Percentiles rank a stretch among this genome's conserved stretches.
Conservation (phyloP, 2,888 invertebrate genomes). For the Cosmopolites sordidus region DNA sequence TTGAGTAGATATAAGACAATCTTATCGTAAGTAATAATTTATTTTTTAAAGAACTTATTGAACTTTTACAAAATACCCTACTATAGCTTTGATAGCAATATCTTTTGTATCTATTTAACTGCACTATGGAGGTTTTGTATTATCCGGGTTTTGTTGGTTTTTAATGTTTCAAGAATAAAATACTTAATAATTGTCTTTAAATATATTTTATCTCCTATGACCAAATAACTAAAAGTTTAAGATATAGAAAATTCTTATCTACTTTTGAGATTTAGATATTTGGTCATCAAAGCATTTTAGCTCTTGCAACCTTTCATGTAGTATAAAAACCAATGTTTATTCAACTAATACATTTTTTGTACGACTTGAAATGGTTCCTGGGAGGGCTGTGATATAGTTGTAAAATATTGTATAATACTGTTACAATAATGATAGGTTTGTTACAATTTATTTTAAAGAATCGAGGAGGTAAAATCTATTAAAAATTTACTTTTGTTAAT, state of each 20-base stretch:
- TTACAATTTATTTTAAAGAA: slow-evolving; percentile 3
- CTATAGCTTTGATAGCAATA: slow-evolving; percentile 13
- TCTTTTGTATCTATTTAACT: slow-evolving; percentile 3
- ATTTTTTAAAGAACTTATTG: slow-evolving; percentile 9
- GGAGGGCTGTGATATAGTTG: slow-evolving; percentile 19
- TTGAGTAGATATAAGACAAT: slow-evolving; percentile 28
- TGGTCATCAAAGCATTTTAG: not conserved
- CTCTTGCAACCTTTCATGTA: not conserved
- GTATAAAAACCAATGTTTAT: not conserved
- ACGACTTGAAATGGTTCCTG: slow-evolving; percentile 1
- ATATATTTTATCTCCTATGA: slow-evolving; percentile 2
- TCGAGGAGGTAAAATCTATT: slow-evolving; percentile 16
- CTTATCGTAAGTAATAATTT: slow-evolving; percentile 20
- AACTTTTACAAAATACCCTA: slow-evolving; percentile 6
- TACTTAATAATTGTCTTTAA: not conserved
- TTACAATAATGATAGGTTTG: slow-evolving; percentile 6
- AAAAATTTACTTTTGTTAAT: not conserved
- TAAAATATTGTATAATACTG: slow-evolving; percentile 9
- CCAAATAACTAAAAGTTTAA: not conserved
- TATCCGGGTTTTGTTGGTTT: not conserved
- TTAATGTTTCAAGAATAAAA: not conserved
- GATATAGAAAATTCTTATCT: not conserved
- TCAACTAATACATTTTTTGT: not conserved
- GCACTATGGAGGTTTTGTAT: not conserved
- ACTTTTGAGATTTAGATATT: not conserved